Conservation (phyloP, 2,797 vertebrate genomes). For the Ptychobarbus kaznakovi region DNA sequence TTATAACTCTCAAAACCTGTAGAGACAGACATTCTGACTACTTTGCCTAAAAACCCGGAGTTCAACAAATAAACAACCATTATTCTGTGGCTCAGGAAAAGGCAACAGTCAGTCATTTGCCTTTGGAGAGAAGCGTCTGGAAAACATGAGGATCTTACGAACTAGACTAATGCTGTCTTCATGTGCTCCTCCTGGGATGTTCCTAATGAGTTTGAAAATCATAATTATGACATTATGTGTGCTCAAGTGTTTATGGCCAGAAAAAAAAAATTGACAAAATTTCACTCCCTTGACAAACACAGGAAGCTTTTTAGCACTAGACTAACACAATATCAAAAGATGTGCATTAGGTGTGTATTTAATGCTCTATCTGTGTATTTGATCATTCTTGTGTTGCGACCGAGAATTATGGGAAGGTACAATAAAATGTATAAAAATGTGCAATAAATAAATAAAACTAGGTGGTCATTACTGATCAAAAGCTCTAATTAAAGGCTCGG, state of each 20-base stretch:
- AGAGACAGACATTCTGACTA: constrained; percentile 58
- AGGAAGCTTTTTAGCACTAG: not conserved
- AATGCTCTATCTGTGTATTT: not conserved
- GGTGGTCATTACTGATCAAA: not conserved
- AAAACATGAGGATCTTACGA: constrained; percentile 46
- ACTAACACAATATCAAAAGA: not conserved
- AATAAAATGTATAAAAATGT: not conserved
- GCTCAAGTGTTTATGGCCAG: not conserved
- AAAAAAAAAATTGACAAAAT: not conserved
- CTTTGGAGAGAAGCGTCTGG: constrained; percentile 14
- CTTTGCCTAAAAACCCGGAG: constrained; percentile 57
- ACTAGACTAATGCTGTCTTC: constrained; percentile 34
- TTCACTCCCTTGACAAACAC: not conserved
- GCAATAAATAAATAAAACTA: not conserved
- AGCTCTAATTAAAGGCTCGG: not conserved
- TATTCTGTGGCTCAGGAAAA: constrained; percentile 43
- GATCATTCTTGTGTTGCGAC: not conserved
- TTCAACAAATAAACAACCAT: constrained; percentile 67
- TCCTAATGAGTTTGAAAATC: not conserved
- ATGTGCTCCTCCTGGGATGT: not conserved
- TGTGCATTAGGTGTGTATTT: not conserved
- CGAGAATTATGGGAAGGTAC: not conserved
- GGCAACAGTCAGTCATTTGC: constrained; percentile 8
- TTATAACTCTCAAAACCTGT: constrained; percentile 51
- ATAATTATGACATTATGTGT: constrained; percentile 11